Evolutionary conservation across 2,888 invertebrate species (phyloP).

Genomic region (Cancer borealis): DNA sequence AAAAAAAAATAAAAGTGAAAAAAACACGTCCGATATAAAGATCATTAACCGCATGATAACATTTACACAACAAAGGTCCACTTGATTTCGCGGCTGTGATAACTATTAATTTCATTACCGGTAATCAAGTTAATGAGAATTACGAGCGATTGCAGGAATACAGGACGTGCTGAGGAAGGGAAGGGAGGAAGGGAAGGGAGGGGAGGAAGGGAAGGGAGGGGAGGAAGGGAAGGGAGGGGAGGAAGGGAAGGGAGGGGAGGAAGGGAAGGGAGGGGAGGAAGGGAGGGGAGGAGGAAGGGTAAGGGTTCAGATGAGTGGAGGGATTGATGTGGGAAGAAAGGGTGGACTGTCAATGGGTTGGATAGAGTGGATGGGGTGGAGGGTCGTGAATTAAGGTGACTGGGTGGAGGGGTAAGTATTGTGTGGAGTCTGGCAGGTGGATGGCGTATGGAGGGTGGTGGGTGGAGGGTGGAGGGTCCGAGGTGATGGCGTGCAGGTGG

Average conservation of each 20-base stretch:
- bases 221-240: neutral
- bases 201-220: no score
- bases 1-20: neutral
- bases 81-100: constrained; percentile 57
- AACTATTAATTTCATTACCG: constrained; percentile 59
- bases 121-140: constrained; percentile 60
- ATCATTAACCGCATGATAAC: constrained; percentile 50
- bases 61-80: constrained; percentile 41
- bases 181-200: neutral
- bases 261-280: neutral
- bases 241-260: neutral
- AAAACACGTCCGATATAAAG: constrained; percentile 37
- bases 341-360: neutral
- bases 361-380: neutral
- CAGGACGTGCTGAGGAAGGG: constrained; percentile 21
- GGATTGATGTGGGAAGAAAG: neutral
- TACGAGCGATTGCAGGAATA: constrained; percentile 31
- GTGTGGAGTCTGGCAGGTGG: neutral
- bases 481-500: neutral
- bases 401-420: neutral
- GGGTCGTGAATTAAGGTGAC: neutral
- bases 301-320: neutral
- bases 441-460: neutral
- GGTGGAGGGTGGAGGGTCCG: neutral
- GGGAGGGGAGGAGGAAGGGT: neutral